Percentiles rank a stretch among this genome's conserved stretches.
phyloP scores from a whole-genome alignment of 2,113 vertebrate species.

The Pollimyrus isidori region DNA sequence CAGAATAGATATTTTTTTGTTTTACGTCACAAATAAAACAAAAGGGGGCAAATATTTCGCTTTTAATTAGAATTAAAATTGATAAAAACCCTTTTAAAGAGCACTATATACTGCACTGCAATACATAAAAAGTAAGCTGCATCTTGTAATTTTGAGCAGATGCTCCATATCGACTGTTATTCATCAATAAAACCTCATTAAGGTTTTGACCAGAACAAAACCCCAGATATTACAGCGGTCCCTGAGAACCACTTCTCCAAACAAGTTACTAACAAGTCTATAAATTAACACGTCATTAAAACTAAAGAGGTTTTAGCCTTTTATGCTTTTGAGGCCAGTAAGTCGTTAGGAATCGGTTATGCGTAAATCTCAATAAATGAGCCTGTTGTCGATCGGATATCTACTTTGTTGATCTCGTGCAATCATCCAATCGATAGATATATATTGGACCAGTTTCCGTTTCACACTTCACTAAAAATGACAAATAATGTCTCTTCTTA shows the following conservation, averaged over 20 bases:
- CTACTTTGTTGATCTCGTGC: not conserved
- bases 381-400: not conserved
- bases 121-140: not conserved
- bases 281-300: not conserved
- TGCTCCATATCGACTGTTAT: not conserved
- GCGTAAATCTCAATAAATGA: not conserved
- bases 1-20: not conserved
- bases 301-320: not conserved
- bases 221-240: not conserved
- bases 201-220: not conserved
- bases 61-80: not conserved
- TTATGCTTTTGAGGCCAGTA: not conserved
- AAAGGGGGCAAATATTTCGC: not conserved
- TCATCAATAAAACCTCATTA: not conserved
- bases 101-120: not conserved
- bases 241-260: not conserved
- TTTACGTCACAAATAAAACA: not conserved
- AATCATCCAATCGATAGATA: not conserved
- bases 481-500: not conserved
- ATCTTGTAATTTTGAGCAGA: not conserved
- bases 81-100: not conserved
- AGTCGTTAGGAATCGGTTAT: not conserved
- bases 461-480: not conserved
- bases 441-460: not conserved
- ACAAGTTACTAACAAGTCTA: not conserved